Conservation (phyloP, 2,888 invertebrate species). For the Candidula unifasciata region DNA sequence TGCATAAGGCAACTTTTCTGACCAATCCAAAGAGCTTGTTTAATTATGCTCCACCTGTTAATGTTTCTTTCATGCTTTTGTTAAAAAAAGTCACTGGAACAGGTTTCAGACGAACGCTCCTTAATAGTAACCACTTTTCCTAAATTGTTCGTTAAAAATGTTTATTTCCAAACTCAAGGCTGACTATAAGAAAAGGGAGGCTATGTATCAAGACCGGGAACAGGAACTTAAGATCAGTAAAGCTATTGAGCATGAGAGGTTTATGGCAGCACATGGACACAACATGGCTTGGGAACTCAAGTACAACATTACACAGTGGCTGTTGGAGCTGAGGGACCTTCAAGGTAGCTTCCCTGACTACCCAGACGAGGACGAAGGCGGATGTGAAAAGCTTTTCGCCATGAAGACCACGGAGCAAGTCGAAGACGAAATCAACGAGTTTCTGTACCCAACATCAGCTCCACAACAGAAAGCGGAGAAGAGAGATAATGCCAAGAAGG, state of each 20-base stretch:
- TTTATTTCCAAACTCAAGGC: neutral
- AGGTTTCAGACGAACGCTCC: too few relatives aligned
- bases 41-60: too few relatives aligned
- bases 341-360: conserved; percentile 36
- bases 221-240: conserved; percentile 23
- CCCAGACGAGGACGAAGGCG: conserved; percentile 44
- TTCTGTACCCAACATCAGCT: neutral
- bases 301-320: conserved; percentile 42
- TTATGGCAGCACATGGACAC: conserved; percentile 25
- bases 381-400: conserved; percentile 31
- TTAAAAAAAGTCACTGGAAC: too few relatives aligned
- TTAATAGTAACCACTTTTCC: too few relatives aligned
- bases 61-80: too few relatives aligned
- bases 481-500: conserved; percentile 12
- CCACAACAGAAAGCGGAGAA: neutral
- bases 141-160: too few relatives aligned
- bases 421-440: conserved; percentile 11
- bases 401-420: conserved; percentile 38
- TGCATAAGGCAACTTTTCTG: too few relatives aligned
- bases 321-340: conserved; percentile 32
- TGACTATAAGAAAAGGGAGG: neutral
- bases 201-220: conserved; percentile 11
- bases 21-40: too few relatives aligned
- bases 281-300: conserved; percentile 43
- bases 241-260: conserved; percentile 22